Evolutionary conservation across 2,797 vertebrate species (phyloP).

Genomic region (Amblyraja radiata): DNA sequence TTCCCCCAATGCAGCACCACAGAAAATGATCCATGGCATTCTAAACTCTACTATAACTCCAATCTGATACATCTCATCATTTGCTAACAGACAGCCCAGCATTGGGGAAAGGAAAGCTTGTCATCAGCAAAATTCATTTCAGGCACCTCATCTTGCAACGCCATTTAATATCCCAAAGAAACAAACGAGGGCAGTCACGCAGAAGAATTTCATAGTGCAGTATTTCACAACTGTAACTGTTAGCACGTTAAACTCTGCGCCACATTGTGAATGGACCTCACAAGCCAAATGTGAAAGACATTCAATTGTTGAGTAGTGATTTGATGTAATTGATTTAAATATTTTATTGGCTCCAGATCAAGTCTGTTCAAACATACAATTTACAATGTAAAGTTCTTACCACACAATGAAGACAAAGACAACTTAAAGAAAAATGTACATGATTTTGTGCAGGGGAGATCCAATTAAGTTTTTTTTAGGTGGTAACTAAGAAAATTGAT

Average conservation of each 20-base stretch:
- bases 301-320: neutral
- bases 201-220: neutral
- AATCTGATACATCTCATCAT: constrained; percentile 6
- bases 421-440: neutral
- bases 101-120: neutral
- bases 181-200: neutral
- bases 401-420: neutral
- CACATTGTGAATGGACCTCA: too few relatives aligned
- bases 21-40: neutral
- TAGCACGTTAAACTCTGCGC: neutral
- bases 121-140: neutral
- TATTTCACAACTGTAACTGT: neutral
- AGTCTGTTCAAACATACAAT: neutral
- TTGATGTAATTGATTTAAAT: neutral
- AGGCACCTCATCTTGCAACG: neutral
- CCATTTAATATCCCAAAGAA: neutral
- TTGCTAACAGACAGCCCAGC: neutral
- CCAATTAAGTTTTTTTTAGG: too few relatives aligned
- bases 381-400: neutral
- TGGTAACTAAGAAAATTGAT: too few relatives aligned
- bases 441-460: too few relatives aligned
- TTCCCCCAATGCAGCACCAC: neutral
- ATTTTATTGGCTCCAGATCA: neutral
- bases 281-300: neutral
- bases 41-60: neutral